Evolutionary conservation across 2,888 invertebrate genomes (phyloP).

Genomic region (Ctena decussata): DNA sequence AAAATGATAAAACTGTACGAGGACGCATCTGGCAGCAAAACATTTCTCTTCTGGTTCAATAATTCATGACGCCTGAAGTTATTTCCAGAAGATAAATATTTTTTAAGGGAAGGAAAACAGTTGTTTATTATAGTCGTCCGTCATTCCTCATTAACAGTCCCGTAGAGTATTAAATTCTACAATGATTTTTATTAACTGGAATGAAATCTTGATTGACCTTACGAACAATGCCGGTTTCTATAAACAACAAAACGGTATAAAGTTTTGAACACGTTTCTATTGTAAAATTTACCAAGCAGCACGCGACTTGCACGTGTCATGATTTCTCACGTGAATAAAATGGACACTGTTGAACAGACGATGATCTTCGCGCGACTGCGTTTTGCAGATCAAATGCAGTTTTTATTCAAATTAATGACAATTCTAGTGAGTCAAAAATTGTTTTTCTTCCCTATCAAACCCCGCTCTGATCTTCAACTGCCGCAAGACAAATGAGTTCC

Average conservation of each 20-base stretch:
- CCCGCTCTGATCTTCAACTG: conserved; percentile 34
- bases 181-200: background rate
- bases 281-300: background rate
- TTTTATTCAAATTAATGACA: conserved; percentile 60
- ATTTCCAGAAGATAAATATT: background rate
- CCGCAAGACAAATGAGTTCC: conserved; percentile 41
- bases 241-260: background rate
- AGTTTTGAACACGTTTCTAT: background rate
- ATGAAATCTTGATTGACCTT: conserved; percentile 3
- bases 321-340: conserved; percentile 39
- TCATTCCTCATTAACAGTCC: background rate
- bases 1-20: no score
- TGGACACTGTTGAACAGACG: conserved; percentile 9
- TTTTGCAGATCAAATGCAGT: conserved; percentile 24
- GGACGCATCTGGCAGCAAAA: no score
- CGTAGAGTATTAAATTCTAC: background rate
- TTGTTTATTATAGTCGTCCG: background rate
- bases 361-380: conserved; percentile 44
- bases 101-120: background rate
- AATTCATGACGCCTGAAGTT: no score
- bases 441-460: conserved; percentile 48
- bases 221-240: background rate
- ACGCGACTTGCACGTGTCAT: conserved; percentile 21
- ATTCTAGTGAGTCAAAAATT: conserved; percentile 48
- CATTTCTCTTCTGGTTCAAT: no score